Evolutionary conservation across 2,113 vertebrate genomes (phyloP).

Genomic region (Pseudolaguvia tuberculata): DNA sequence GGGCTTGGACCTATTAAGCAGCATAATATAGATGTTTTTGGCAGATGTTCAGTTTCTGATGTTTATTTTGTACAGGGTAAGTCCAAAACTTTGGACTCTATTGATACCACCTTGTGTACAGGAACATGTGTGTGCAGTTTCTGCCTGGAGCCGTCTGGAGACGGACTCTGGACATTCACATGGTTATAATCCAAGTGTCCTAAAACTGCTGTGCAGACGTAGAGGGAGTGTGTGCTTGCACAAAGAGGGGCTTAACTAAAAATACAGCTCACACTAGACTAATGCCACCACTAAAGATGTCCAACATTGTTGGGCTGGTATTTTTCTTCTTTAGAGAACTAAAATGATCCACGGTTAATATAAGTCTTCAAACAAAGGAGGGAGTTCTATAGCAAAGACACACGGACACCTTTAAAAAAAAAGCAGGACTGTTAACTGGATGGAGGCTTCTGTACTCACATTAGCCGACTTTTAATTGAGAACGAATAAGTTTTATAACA

Average conservation of each 20-base stretch:
- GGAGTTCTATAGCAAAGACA: slow-evolving; percentile 61
- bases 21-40: background rate
- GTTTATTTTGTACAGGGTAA: slow-evolving; percentile 2
- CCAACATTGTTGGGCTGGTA: slow-evolving; percentile 41
- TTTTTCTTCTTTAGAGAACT: slow-evolving; percentile 60
- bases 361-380: slow-evolving; percentile 51
- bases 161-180: slow-evolving; percentile 63
- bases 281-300: slow-evolving; percentile 49
- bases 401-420: slow-evolving; percentile 57
- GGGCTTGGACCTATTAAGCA: slow-evolving; percentile 15
- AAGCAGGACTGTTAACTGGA: slow-evolving; percentile 54
- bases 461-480: slow-evolving; percentile 63
- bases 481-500: slow-evolving; percentile 72
- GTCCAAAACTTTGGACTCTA: too few relatives aligned
- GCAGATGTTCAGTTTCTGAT: background rate
- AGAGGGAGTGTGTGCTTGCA: slow-evolving; percentile 32
- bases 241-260: slow-evolving; percentile 39
- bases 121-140: slow-evolving; percentile 42
- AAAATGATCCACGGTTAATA: slow-evolving; percentile 68
- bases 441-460: slow-evolving; percentile 62
- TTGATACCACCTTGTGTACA: too few relatives aligned
- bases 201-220: slow-evolving; percentile 53
- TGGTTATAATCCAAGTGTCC: slow-evolving; percentile 48
- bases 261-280: slow-evolving; percentile 48
- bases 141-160: slow-evolving; percentile 68